Conservation (phyloP, 1,140 invertebrate species). For the Ceratosolen fusciceps region DNA sequence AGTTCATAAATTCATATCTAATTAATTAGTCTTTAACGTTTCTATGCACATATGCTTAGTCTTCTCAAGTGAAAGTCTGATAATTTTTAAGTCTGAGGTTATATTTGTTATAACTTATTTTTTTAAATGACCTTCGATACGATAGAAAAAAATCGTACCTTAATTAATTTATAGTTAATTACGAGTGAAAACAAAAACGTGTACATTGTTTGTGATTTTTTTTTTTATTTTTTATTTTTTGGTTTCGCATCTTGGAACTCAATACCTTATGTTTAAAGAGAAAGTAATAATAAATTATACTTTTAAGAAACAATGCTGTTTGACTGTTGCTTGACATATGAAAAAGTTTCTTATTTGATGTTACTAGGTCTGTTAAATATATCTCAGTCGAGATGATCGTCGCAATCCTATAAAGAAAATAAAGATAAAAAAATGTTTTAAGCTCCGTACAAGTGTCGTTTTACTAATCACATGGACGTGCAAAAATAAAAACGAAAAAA, state of each 20-base stretch:
- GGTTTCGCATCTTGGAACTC: slow-evolving; percentile 14
- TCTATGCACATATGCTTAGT: slow-evolving; percentile 29
- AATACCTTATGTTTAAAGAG: slow-evolving; percentile 30
- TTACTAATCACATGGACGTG: slow-evolving; percentile 48
- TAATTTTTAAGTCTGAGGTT: slow-evolving; percentile 42
- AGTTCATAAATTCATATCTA: slow-evolving; percentile 28
- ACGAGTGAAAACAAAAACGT: slow-evolving; percentile 15
- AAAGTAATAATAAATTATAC: slow-evolving; percentile 33
- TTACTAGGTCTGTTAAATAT: slow-evolving; percentile 39
- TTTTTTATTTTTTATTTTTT: too few species aligned
- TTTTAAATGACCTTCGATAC: slow-evolving; percentile 10
- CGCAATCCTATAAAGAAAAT: slow-evolving; percentile 29
- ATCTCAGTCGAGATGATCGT: slow-evolving; percentile 37
- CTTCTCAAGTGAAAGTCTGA: slow-evolving; percentile 47
- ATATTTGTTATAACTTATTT: slow-evolving; percentile 44
- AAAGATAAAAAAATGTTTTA: slow-evolving; percentile 35
- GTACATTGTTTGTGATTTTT: slow-evolving; percentile 33
- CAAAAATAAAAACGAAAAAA: too few species aligned
- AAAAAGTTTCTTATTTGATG: slow-evolving; percentile 47
- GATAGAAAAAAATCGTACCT: slow-evolving; percentile 27
- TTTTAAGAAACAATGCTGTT: slow-evolving; percentile 36
- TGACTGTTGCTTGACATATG: slow-evolving; percentile 39
- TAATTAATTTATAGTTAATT: slow-evolving; percentile 29
- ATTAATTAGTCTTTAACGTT: slow-evolving; percentile 39
- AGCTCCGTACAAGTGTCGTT: slow-evolving; percentile 41